Base-by-base conservation (phyloP, 1,140 invertebrate species). In the Stenopsyche tienmushanensis region DNA sequence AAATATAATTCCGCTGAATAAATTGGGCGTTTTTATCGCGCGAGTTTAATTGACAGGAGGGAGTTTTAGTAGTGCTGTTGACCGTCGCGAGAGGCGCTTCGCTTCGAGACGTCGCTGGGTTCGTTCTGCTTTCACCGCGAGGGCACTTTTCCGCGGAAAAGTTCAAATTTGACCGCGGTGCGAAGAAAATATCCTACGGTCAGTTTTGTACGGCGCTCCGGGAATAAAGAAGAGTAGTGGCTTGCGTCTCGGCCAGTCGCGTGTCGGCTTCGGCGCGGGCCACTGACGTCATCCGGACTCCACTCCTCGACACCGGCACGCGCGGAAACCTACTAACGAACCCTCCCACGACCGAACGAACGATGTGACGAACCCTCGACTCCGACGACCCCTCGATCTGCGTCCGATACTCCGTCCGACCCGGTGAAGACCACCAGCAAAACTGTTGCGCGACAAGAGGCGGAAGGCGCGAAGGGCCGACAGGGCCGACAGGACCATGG, bases 401-500 rank as follows among this genome's bases (percentile, higher is more conserved):
- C n/a, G n/a, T n/a, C n/a, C n/a, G n/a, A n/a, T n/a, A n/a, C n/a
- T n/a, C n/a, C n/a, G n/a, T n/a, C n/a, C 29, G 29, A 34, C 29
- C 29, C 29, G 29, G 29, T 34, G 29, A 34, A 34, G 5, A 34
- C 5, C 5, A 34, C 29, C 29, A 34, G 29, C 29, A 34, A 66
- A 66, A 39, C 64, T 66, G 64, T 66, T 60, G 49, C 57, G 47
- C 8, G 39, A 34, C 18, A 62, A 21, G 65, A 59, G 57, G 7
- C 50, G 50, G 21, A 13, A 53, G 50, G 50, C 50, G 1, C 29
- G 54, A 17, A 23, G 39, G 41, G 42, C 25, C 39, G 3, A 13
- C 49, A 23, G 18, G 10, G n/a, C 29, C 34, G 26, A 34, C 10
- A 17, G 44, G 34, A 3, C 21, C 23, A 70, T 70, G 68, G 68